Evolutionary conservation across 2,888 invertebrate species (phyloP), one percentile per base, ranked within the genome.

Genomic region (Strigamia maritima): DNA sequence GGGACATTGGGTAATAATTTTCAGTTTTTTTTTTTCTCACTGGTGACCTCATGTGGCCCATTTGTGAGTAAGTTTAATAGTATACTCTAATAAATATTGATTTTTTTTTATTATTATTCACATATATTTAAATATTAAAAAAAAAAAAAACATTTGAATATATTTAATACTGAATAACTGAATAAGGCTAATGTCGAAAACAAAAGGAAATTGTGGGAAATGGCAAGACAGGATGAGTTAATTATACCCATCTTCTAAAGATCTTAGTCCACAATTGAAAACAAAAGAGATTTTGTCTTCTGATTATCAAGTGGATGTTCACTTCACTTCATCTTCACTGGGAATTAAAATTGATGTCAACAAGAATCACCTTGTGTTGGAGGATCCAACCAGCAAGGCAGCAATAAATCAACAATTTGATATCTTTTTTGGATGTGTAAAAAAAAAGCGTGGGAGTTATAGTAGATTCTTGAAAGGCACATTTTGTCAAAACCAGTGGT

Each of bases 401-500:
- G n/a, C 31, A 31, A 31, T 31, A 31, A 49, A 16, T 16, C 8
- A 8, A 8, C 4, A 65, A 26, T 24, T 65, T 26, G 65, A 65
- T 65, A 65, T 49, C 14, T 49, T n/a, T 49, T n/a, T 16, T 49
- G n/a, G n/a, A n/a, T n/a, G n/a, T n/a, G n/a, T n/a, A n/a, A n/a
- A n/a, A n/a, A n/a, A 24, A 65, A 65, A 65, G 24, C 65, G 65
- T 65, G 65, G 65, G 65, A 65, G 65, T 65, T 14, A 26, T 3
- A 26, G 26, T 2, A 31, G 31, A 31, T 7, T 19, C 49, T 24
- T 60, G 28, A 65, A 65, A 65, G 65, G 14, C 65, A 65, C 26
- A 65, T 65, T 65, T 65, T 65, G 65, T 65, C 65, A 65, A 65
- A 65, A 65, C 65, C 65, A 65, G 65, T 65, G 65, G 65, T 65